Evolutionary conservation across 2,888 invertebrate genomes (phyloP), one percentile per base, ranked within the genome.

Genomic region (Priocnemis perturbator): DNA sequence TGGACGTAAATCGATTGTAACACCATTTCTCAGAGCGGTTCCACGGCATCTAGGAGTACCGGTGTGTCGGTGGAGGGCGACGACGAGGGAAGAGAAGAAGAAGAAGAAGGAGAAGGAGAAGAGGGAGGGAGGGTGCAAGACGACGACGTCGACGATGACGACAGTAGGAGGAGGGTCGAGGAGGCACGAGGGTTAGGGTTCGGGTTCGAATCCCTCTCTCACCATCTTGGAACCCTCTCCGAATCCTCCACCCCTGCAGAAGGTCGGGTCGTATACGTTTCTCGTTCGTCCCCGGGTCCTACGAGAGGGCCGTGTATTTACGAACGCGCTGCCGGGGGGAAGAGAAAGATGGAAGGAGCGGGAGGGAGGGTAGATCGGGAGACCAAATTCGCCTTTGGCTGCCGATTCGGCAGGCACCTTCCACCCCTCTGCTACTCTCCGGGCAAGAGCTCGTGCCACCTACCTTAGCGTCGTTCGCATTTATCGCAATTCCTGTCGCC

Each of bases 1-100:
- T 74, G 72, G 71, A 79, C 78, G 81, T 84, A 83, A 84, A 85
- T 85, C 82, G 83, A 85, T 83, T 81, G 81, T 80, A 81, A 80
- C 79, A 75, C 81, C 77, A 81, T 84, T 83, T 82, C 81, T 83
- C 83, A 79, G 50, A 44, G 11, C 0, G 17, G 20, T 58, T 0
- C 37, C 37, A 37, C 37, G 37, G 7, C 20, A 1, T 19, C 14
- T 30, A 37, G 7, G 15, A 19, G 21, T 15, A 11, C 14, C 1
- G 30, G 4, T 11, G 14, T 30, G 30, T 59, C n/a, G 44, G n/a
- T 58, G 37, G n/a, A 30, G n/a, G 30, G 44, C 20, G 17, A 59
- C 20, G 23, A 11, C 21, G 58, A 15, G 21, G 4, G 4, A 58
- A 58, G 45, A n/a, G 48, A 11, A 15, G 47, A 4, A 21, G 47